phyloP scores from a whole-genome alignment of 2,888 invertebrate genomes.

The Leptopterna dolabrata region DNA sequence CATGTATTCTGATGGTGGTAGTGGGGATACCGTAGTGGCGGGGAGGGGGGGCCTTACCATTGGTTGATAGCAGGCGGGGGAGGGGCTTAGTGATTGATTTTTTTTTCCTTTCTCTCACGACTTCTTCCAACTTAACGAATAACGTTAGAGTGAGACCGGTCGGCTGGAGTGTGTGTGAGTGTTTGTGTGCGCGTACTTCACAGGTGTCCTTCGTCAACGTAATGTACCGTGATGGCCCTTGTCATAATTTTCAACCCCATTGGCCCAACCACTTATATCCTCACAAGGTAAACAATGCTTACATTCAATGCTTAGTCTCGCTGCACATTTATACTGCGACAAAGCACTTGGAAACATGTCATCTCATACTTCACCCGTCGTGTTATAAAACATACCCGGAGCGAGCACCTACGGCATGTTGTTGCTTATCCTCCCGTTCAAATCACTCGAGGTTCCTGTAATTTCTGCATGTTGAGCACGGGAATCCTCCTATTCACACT shows the following conservation, averaged over 20 bases:
- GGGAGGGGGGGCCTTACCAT: constrained; percentile 49
- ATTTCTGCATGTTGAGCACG: constrained; percentile 43
- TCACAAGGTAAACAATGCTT: constrained; percentile 62
- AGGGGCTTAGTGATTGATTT: constrained; percentile 58
- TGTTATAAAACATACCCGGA: neutral
- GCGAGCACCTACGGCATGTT: neutral
- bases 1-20: constrained; percentile 7
- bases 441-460: constrained; percentile 57
- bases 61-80: constrained; percentile 58
- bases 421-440: constrained; percentile 50
- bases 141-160: constrained; percentile 17
- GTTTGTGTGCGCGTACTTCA: neutral
- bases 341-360: neutral
- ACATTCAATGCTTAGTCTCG: neutral
- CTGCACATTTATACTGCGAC: neutral
- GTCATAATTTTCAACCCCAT: constrained; percentile 58
- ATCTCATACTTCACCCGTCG: neutral
- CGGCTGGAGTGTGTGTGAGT: neutral
- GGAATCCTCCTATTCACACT: constrained; percentile 18
- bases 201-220: constrained; percentile 44
- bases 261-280: constrained; percentile 63
- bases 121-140: constrained; percentile 17
- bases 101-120: constrained; percentile 52
- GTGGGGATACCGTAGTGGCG: constrained; percentile 2
- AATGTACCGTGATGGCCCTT: constrained; percentile 55